A percentile compares a stretch with the other conserved stretches of the same genome.
Conservation (phyloP, 1,140 invertebrate genomes). For the Aphaenogaster floridana region DNA sequence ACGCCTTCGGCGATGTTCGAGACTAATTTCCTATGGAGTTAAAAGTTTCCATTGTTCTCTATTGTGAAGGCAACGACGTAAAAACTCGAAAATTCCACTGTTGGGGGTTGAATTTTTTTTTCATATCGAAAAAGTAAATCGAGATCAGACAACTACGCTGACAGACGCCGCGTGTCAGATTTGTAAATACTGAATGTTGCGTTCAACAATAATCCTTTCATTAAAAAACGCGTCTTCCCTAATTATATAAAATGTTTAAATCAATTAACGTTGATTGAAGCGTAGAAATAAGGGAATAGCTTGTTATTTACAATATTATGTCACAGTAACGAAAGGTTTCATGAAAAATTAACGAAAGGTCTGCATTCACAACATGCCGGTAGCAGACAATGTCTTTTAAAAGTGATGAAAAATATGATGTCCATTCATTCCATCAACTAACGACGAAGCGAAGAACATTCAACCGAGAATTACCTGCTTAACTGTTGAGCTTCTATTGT, state of each 20-base stretch:
- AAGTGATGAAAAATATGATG: conserved; percentile 43
- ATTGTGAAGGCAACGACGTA: conserved; percentile 28
- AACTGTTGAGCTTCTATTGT: conserved; percentile 44
- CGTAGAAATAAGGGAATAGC: background rate
- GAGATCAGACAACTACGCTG: background rate
- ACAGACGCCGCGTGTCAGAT: background rate
- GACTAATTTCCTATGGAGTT: conserved; percentile 38
- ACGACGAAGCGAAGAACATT: conserved; percentile 29
- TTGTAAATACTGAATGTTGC: background rate
- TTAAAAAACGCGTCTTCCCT: background rate
- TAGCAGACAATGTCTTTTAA: conserved; percentile 41
- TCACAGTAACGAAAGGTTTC: background rate
- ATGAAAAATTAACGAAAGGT: conserved; percentile 24
- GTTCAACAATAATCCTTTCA: background rate
- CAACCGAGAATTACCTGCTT: conserved; percentile 47
- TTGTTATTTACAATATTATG: background rate
- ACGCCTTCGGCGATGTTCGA: conserved; percentile 34
- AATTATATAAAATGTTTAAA: conserved; percentile 19
- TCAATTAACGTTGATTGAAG: background rate
- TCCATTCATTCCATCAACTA: conserved; percentile 40
- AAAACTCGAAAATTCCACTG: conserved; percentile 15
- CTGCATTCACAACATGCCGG: background rate
- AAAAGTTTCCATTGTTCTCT: conserved; percentile 53
- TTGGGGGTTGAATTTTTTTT: background rate
- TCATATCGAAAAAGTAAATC: background rate